A percentile compares a stretch with the other conserved stretches of the same genome.
Conservation (phyloP, 2,888 invertebrate species). For the Amblyjoppa proteus region DNA sequence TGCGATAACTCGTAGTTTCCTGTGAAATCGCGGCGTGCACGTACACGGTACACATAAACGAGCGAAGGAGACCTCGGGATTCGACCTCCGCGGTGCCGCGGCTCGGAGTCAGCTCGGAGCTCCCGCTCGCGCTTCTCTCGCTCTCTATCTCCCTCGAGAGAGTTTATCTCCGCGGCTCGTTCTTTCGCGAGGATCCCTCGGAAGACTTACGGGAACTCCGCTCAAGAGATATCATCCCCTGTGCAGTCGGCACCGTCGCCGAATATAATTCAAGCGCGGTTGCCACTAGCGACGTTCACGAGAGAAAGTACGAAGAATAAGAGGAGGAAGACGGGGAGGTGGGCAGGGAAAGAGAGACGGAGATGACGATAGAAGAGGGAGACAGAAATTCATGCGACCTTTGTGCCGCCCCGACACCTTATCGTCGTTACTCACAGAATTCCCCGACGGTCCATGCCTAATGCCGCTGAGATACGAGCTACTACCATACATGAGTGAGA, state of each 20-base stretch:
- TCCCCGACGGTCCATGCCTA: slow-evolving; percentile 63
- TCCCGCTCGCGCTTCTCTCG: slow-evolving; percentile 41
- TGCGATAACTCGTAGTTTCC: slow-evolving; percentile 46
- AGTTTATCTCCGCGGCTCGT: slow-evolving; percentile 53
- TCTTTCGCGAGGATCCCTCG: slow-evolving; percentile 46
- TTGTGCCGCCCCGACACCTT: slow-evolving; percentile 64
- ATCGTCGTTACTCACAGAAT: slow-evolving; percentile 66
- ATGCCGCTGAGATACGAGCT: slow-evolving; percentile 68
- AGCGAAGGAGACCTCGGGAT: slow-evolving; percentile 44
- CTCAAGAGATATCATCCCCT: slow-evolving; percentile 49
- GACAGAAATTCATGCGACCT: slow-evolving; percentile 62
- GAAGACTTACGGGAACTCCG: slow-evolving; percentile 56
- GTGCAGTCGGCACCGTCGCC: slow-evolving; percentile 43
- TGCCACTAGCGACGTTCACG: slow-evolving; percentile 27
- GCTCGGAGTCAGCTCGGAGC: slow-evolving; percentile 44
- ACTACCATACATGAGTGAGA: slow-evolving; percentile 67
- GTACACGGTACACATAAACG: slow-evolving; percentile 31
- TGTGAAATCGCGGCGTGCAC: slow-evolving; percentile 40
- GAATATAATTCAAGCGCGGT: slow-evolving; percentile 56
- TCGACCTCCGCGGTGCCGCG: slow-evolving; percentile 43
- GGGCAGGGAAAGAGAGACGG: background rate
- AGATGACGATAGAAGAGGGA: slow-evolving; percentile 9
- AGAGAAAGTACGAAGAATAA: slow-evolving; percentile 11
- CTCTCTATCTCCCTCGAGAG: slow-evolving; percentile 35
- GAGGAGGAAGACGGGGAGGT: background rate